Conservation (phyloP, 2,888 invertebrate species). For the Melipona beecheii region DNA sequence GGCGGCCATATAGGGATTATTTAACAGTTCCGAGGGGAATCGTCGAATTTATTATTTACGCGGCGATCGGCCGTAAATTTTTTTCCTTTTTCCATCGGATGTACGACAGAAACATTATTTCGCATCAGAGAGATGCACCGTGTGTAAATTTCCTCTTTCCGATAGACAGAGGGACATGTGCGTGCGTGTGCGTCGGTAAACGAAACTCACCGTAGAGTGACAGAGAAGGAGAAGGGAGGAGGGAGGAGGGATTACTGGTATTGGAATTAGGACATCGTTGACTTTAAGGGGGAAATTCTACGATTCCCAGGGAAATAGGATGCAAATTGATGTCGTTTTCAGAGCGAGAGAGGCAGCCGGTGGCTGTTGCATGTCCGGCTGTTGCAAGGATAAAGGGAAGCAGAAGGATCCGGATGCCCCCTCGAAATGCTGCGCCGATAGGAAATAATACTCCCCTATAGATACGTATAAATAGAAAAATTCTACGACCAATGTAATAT, state of each 20-base stretch:
- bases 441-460: slow-evolving; percentile 23
- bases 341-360: slow-evolving; percentile 74
- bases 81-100: neutral
- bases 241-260: neutral
- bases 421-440: slow-evolving; percentile 50
- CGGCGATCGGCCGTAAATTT: neutral
- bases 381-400: slow-evolving; percentile 70
- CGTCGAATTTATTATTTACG: neutral
- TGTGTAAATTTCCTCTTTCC: neutral
- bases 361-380: slow-evolving; percentile 75
- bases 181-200: neutral
- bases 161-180: neutral
- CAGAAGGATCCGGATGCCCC: slow-evolving; percentile 31
- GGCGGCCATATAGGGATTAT: slow-evolving; percentile 65
- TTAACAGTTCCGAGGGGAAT: neutral
- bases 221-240: neutral
- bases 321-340: slow-evolving; percentile 21
- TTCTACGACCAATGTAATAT: slow-evolving; percentile 26
- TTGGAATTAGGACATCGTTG: slow-evolving; percentile 9
- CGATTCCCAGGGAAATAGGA: slow-evolving; percentile 17
- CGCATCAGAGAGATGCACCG: neutral
- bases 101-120: neutral
- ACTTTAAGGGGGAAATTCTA: neutral
- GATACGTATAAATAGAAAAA: neutral
- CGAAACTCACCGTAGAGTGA: neutral